These are phyloP conservation scores for Nibea coibor DNA, from an alignment of 2,113 vertebrate genomes.

Conservation along the genomic window DNA sequence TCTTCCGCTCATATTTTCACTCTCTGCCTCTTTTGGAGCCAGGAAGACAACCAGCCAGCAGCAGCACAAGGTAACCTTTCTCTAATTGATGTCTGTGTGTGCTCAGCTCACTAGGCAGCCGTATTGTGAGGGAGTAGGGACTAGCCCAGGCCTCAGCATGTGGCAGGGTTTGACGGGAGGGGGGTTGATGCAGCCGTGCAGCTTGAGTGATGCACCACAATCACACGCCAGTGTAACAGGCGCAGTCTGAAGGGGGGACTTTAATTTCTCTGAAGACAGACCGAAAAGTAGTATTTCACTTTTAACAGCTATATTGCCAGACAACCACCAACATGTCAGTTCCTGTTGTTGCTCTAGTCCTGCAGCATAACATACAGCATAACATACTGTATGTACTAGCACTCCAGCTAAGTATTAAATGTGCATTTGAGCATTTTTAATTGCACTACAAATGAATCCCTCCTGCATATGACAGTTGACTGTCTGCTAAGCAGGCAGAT, in stretches of 20 bases:
- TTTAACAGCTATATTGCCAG: neutral
- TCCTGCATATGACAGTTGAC: neutral
- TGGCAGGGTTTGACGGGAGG: slow-evolving; percentile 56
- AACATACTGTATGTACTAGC: neutral
- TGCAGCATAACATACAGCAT: neutral
- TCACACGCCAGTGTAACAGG: slow-evolving; percentile 48
- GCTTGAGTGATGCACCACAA: slow-evolving; percentile 65
- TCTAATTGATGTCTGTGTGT: slow-evolving; percentile 82
- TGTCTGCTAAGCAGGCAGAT: neutral
- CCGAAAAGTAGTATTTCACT: neutral
- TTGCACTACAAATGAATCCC: no score
- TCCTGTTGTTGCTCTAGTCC: neutral
- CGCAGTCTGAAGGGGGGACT: slow-evolving; percentile 27
- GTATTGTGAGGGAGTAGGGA: slow-evolving; percentile 71
- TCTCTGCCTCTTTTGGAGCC: slow-evolving; percentile 44
- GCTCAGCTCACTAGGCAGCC: slow-evolving; percentile 65
- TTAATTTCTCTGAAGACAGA: slow-evolving; percentile 29
- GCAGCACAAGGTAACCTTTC: slow-evolving; percentile 85
- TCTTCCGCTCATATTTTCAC: slow-evolving; percentile 49
- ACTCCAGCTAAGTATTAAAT: no score
- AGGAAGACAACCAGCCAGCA: slow-evolving; percentile 69
- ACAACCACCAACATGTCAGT: neutral
- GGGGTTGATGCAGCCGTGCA: slow-evolving; percentile 67
- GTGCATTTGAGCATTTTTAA: neutral
- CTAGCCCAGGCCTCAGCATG: slow-evolving; percentile 65